Evolutionary conservation across 1,140 invertebrate species (phyloP), one percentile per base, ranked within the genome.

Genomic region (Ceratina australensis): DNA sequence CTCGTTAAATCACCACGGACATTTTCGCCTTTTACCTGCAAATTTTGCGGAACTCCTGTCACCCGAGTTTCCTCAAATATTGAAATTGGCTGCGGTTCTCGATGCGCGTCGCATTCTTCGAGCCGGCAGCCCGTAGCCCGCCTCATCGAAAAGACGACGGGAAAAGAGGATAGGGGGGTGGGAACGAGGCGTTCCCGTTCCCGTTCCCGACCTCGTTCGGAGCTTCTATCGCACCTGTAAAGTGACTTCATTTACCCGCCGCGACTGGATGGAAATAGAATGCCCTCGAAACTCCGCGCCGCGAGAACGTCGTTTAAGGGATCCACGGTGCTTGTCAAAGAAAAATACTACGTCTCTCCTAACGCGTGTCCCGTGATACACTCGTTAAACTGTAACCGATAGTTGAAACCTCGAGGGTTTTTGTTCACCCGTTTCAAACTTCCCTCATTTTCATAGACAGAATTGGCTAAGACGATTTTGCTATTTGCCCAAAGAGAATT

Each of bases 51-150:
- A 71, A 72, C 80, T 81, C 75, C 66, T 64, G 75, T 81, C 72
- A 69, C 57, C 72, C 56, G 81, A 82, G 85, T 85, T 81, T 85
- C 81, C 77, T 86, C 79, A 87, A 87, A 87, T 87, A 87, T 87
- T 87, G 85, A 83, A 85, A 86, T 85, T 87, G 83, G 83, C 77
- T 67, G 78, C 68, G 78, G 72, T 83, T 69, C 66, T 42, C 61
- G 81, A 83, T 72, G 73, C 83, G 73, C 72, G 82, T 72, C 67
- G 82, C 65, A 81, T 85, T 85, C 82, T 72, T 81, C 79, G 42
- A 50, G 60, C 76, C 61, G 56, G 42, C 33, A 2, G 18, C 18
- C 60, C 54, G 54, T 20, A 1, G 54, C 8, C 60, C 61, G 66
- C 74, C 42, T n/a, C 57, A 54, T 66, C 52, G 67, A 60, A 73